Base-by-base conservation (phyloP, 2,888 invertebrate genomes). In the Campopleginae sp. region DNA sequence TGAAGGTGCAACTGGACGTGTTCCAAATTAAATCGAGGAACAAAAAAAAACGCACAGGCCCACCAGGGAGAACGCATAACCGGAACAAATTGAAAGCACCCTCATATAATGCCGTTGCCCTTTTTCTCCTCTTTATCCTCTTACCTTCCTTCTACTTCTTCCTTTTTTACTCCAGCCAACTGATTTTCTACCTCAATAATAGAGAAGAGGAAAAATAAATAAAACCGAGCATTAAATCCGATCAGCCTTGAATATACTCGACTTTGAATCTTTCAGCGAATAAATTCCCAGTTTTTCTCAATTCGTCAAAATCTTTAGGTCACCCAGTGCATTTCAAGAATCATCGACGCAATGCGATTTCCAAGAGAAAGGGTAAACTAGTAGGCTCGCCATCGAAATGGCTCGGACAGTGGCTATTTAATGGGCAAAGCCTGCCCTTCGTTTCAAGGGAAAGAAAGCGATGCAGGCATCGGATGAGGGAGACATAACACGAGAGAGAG, bases 1-100 rank as follows among this genome's bases (percentile, higher is more conserved):
- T 83, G 82, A 89, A 90, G 90, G 90, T 89, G 90, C 90, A 89
- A 91, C 92, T 92, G 93, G 92, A 93, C 92, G 88, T 89, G 91
- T 89, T 92, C 92, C 92, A 93, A 93, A 93, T 93, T 93, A 92
- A 93, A 93, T 93, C 92, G 72, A 65, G 82, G 54, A 75, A 51
- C 51, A 54, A 78, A 76, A 80, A 76, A 80, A 82, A 75, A 68
- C 48, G 61, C 51, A 10, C n/a, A 48, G 23, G 12, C 48, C 51
- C 54, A 51, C 42, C 54, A 70, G 66, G 44, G 51, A 70, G 84
- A 61, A 61, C 42, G 65, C 66, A 91, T 88, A 85, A 89, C 88
- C 89, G 88, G 88, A 88, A 88, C 90, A 87, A 89, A 89, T 90
- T 90, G 89, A 90, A 87, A 87, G 86, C 87, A 84, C 83, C 71